Evolutionary conservation across 2,113 vertebrate genomes (phyloP), one percentile per base, ranked within the genome.

Genomic region (Entomyzon cyanotis): DNA sequence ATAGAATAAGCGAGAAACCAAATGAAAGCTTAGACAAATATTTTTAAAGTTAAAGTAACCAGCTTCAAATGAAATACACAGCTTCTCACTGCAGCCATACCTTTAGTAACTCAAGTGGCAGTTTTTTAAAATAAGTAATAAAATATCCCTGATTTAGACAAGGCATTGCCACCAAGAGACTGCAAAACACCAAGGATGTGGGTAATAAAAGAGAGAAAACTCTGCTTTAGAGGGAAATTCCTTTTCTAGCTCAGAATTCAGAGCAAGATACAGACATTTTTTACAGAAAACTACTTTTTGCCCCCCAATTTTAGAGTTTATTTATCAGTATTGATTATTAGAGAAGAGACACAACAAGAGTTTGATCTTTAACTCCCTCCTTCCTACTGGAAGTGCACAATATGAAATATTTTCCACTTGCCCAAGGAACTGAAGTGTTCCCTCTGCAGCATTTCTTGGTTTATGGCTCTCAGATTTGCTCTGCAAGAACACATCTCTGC

Each of bases 11-110:
- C 10, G 19, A 62, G 56, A 78, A 95, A 62, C 60, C 93, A 81
- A 95, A 95, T 7, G 77, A 93, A 92, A 84, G 79, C 64, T 78
- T 67, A 84, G 33, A 68, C 78, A 93, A 96, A 92, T 84, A 85
- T 90, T 91, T 87, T 91, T 87, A 64, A 89, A 91, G 52, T 87
- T 87, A 52, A 94, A 92, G 88, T 67, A 75, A 96, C 65, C 31
- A 25, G 39, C 13, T 86, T 94, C 59, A 78, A 92, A 42, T 31
- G 22, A 88, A 88, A 62, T 18, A 49, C 2, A 2, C 4, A 11
- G 33, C 68, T 60, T 80, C 82, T 84, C 44, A 4, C 56, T n/a
- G 10, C 6, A 77, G 64, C 23, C 12, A 16, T n/a, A 92, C 92
- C 93, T 88, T 70, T 17, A 82, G n/a, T 22, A 85, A 70, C 55